Conservation (phyloP, 2,888 invertebrate genomes). For the Tetheella fluctuosa region DNA sequence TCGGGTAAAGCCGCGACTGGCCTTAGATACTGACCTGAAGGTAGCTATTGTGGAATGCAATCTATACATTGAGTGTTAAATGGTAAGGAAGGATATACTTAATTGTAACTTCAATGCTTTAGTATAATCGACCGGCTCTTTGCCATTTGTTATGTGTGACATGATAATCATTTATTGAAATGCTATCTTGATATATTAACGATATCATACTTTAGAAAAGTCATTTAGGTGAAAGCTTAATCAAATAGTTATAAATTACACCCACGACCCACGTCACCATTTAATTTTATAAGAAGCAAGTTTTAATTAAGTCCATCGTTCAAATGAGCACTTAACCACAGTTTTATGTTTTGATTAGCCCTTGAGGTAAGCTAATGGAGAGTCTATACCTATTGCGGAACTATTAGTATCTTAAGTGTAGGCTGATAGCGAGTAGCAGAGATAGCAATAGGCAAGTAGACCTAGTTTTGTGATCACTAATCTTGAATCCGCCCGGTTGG, state of each 20-base stretch:
- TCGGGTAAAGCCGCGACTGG: constrained; percentile 48
- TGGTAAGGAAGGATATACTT: constrained; percentile 1
- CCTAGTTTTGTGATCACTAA: constrained; percentile 5
- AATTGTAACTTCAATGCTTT: not conserved
- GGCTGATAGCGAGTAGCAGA: not conserved
- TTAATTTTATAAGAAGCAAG: not conserved
- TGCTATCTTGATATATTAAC: too few relatives aligned
- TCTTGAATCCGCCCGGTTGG: not conserved
- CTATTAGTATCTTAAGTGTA: not conserved
- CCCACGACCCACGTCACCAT: not conserved
- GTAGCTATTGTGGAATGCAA: constrained; percentile 55
- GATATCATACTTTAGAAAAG: not conserved
- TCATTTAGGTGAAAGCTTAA: not conserved
- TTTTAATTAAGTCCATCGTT: not conserved
- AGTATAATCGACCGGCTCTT: not conserved
- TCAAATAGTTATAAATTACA: not conserved
- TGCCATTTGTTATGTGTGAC: not conserved
- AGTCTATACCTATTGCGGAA: constrained; percentile 5
- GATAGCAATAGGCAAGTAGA: constrained; percentile 5
- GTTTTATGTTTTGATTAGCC: constrained; percentile 4
- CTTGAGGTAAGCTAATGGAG: constrained; percentile 1
- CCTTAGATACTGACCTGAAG: constrained; percentile 60
- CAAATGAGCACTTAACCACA: not conserved
- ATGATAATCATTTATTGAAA: not conserved
- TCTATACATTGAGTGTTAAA: constrained; percentile 40